Conservation (phyloP, 2,888 invertebrate genomes). For the Apomyelois bistriatella region DNA sequence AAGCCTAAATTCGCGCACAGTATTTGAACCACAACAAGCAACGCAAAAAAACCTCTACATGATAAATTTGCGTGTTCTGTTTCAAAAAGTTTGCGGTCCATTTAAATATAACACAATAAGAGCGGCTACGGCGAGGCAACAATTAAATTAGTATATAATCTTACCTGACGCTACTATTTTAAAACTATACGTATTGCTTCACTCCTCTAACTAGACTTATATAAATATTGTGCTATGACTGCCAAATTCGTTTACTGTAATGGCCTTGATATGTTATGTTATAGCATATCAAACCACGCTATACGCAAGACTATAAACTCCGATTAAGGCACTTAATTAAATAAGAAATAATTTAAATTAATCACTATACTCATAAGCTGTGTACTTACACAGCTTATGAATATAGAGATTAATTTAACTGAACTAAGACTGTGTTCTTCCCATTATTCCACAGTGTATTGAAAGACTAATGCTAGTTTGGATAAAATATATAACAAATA, state of each 20-base stretch:
- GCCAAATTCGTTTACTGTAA: neutral
- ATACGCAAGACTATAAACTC: too few species aligned
- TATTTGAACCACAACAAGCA: conserved; percentile 6
- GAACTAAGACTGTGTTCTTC: too few species aligned
- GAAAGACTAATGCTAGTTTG: too few species aligned
- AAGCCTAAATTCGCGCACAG: neutral
- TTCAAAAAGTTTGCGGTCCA: neutral
- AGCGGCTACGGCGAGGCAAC: conserved; percentile 1
- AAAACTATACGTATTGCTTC: neutral
- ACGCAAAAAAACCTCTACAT: neutral
- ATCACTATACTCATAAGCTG: too few species aligned
- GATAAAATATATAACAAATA: too few species aligned
- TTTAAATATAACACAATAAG: neutral
- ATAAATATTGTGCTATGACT: conserved; percentile 4
- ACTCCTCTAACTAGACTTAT: neutral
- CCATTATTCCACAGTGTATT: too few species aligned
- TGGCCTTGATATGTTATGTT: too few species aligned
- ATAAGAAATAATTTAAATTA: neutral
- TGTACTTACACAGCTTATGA: too few species aligned
- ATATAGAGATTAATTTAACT: too few species aligned
- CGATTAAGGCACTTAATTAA: neutral
- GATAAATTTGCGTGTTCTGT: neutral
- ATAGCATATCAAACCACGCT: too few species aligned
- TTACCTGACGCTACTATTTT: neutral
- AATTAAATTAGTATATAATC: neutral